phyloP scores from a whole-genome alignment of 2,888 invertebrate genomes.

The Choreutis nemorana region DNA sequence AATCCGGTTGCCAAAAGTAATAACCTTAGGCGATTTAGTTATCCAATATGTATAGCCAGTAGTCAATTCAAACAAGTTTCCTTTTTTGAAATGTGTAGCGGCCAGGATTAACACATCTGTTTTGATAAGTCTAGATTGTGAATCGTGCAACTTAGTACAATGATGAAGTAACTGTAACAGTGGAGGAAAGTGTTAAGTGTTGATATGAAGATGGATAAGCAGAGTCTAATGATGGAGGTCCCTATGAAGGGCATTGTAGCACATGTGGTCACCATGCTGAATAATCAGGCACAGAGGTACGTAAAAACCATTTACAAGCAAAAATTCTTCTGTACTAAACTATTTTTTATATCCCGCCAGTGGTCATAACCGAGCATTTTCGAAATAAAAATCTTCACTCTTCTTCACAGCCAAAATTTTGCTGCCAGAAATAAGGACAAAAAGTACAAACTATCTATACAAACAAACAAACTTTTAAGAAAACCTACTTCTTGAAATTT shows the following conservation, averaged over 20 bases:
- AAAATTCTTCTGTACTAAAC: neutral
- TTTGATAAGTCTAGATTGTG: no score
- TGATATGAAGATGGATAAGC: conserved; percentile 53
- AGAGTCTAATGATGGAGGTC: conserved; percentile 39
- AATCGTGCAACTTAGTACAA: no score
- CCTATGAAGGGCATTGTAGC: conserved; percentile 59
- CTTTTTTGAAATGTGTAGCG: no score
- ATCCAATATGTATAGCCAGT: conserved; percentile 3
- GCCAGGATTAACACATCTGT: no score
- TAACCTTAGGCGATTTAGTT: conserved; percentile 5
- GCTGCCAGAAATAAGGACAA: no score
- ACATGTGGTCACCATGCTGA: conserved; percentile 61
- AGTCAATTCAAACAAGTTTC: no score
- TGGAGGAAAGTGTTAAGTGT: conserved; percentile 13
- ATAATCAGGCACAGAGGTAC: conserved; percentile 58
- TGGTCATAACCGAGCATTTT: no score
- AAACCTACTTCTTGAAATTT: no score
- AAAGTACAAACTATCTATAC: no score
- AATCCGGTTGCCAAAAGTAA: conserved; percentile 8
- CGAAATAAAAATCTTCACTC: no score
- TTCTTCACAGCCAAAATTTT: no score
- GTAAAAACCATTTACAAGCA: conserved; percentile 12
- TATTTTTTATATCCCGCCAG: neutral
- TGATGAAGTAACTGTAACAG: conserved; percentile 7
- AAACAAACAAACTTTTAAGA: no score